Base-by-base conservation (phyloP, 1,140 invertebrate species). In the Drosophila fuyamai region DNA sequence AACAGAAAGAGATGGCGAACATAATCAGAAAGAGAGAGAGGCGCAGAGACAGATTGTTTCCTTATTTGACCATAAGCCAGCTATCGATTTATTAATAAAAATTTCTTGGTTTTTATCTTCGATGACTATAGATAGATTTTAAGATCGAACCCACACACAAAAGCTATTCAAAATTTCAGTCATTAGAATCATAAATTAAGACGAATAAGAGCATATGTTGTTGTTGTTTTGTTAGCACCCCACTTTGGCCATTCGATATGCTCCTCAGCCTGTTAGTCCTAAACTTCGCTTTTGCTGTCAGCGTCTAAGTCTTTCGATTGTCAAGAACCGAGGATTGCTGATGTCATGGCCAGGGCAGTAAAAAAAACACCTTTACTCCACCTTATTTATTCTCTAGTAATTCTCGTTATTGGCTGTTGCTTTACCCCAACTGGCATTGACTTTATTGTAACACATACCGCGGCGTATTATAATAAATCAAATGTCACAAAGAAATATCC, bases 261-360 rank as follows among this genome's bases (percentile, higher is more conserved):
- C 63, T 57, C n/a, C 50, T 46, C 18, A 67, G 62, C 32, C 65
- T 67, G 62, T 62, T 66, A 48, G 60, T 47, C 61, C 61, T 35
- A 54, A 6, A 35, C 23, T 48, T 38, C 73, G 73, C 77, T 84
- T 88, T 88, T 68, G 79, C 53, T 74, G 73, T 76, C 63, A 80
- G 57, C 67, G 81, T 88, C 89, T 80, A 89, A 89, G 85, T 89
- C 84, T 90, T 89, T 89, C 63, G 81, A 76, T 84, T 89, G 60
- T 43, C 48, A 29, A 80, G 60, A 73, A 44, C 38, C 23, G 41
- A 16, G 27, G 29, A 16, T 41, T 29, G 79, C 79, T 86, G 83
- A 88, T 86, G 83, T 86, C 83, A 88, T 89, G 75, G 47, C 14
- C 68, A 68, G 48, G 53, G 56, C 67, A 40, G 41, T 68, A 51